phyloP scores from a whole-genome alignment of 2,888 invertebrate genomes.

The Petrolisthes cinctipes region DNA sequence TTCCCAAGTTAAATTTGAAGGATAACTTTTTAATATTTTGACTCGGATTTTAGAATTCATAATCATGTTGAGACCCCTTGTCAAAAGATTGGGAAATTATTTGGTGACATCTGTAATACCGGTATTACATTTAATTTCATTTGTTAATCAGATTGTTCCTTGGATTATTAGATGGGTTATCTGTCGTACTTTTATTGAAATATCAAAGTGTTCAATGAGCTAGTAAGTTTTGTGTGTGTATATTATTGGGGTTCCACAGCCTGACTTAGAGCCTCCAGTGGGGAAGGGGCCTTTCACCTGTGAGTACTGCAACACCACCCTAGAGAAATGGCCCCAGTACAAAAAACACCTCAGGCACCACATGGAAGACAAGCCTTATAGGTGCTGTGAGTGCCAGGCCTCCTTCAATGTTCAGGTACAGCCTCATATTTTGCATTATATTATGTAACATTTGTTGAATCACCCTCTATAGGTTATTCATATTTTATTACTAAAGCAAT shows the following conservation, averaged over 20 bases:
- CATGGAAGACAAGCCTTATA: conserved; percentile 63
- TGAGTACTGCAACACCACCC: conserved; percentile 36
- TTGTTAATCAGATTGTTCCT: no score
- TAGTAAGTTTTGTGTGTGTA: background rate
- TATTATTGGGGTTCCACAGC: conserved; percentile 9
- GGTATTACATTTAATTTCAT: no score
- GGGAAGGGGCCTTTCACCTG: conserved; percentile 61
- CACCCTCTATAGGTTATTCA: background rate
- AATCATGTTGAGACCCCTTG: no score
- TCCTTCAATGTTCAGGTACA: conserved; percentile 63
- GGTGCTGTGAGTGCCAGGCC: conserved; percentile 54
- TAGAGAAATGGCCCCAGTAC: conserved; percentile 56
- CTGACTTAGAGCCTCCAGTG: conserved; percentile 49
- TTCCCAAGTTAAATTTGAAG: no score
- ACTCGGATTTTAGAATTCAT: no score
- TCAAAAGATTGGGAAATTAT: no score
- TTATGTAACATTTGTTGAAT: background rate
- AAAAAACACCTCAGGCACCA: conserved; percentile 63
- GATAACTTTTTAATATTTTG: no score
- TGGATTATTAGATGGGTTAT: no score
- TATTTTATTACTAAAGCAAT: background rate
- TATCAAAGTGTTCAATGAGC: no score
- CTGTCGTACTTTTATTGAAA: no score
- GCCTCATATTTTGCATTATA: background rate
- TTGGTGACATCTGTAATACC: no score